Evolutionary conservation across 2,888 invertebrate species (phyloP), one percentile per base, ranked within the genome.

Genomic region (Pomacea canaliculata): DNA sequence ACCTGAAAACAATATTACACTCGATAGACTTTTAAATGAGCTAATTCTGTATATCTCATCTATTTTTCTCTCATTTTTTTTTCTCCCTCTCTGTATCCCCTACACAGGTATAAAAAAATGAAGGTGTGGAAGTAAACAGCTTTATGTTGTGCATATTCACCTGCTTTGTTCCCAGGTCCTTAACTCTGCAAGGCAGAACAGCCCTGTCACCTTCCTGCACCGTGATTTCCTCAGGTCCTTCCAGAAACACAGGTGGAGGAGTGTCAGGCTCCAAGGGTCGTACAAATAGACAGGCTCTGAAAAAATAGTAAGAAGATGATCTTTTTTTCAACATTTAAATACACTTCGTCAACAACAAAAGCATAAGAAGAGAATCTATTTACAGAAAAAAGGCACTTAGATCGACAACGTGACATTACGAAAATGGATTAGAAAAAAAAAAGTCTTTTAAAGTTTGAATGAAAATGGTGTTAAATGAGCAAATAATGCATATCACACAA

Each of bases 101-200:
- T 37, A 37, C 37, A 37, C 23, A 23, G 23, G 23, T 23, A 23
- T 23, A 23, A 23, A 13, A 56, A 56, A 56, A 56, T 56, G 1
- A 4, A 4, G 7, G 8, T 56, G 12, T 4, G 51, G 16, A 56
- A 0, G 51, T 5, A 3, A 56, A 7, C 51, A 10, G 16, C 0
- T 4, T 7, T 4, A 10, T 16, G 51, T 16, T 7, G 8, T 7
- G 1, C 19, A 19, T 12, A 18, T 9, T 19, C 19, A 27, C 63
- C 63, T 63, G 63, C 19, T 63, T 63, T 19, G 63, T 63, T 23
- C 63, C 63, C 63, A 63, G 63, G 63, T 63, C 27, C 10, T 63
- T 23, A 12, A 63, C 27, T n/a, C 63, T 27, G 63, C 63, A 63
- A n/a, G 63, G 63, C 63, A 63, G 63, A 12, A 63, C 27, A 19